Conservation (phyloP, 2,888 invertebrate genomes). For the Sphaerophoria rueppellii region DNA sequence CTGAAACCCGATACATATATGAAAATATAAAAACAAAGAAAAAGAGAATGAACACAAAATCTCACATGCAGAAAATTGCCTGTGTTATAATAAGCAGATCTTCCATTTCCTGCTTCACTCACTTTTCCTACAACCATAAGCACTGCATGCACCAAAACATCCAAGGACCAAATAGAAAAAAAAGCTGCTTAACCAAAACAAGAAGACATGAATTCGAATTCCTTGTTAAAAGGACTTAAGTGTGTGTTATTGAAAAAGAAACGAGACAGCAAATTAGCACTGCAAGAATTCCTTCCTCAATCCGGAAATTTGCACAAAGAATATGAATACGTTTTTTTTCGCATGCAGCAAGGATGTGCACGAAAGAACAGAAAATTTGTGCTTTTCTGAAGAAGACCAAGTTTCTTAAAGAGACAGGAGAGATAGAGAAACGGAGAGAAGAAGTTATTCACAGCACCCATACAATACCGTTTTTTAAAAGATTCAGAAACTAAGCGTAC, state of each 20-base stretch:
- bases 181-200: conserved; percentile 28
- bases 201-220: conserved; percentile 28
- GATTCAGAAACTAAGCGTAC: conserved; percentile 28
- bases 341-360: conserved; percentile 38
- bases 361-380: conserved; percentile 16
- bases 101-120: conserved; percentile 50
- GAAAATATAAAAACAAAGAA: conserved; percentile 17
- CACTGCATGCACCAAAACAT: conserved; percentile 43
- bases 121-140: not conserved
- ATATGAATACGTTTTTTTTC: conserved; percentile 35
- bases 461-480: conserved; percentile 7
- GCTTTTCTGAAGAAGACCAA: not conserved
- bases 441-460: conserved; percentile 42
- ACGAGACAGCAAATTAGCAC: conserved; percentile 72
- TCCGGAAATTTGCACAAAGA: conserved; percentile 2
- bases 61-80: conserved; percentile 71
- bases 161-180: conserved; percentile 49
- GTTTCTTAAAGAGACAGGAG: not conserved
- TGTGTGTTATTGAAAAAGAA: conserved; percentile 29
- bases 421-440: conserved; percentile 1
- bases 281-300: conserved; percentile 68
- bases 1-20: conserved; percentile 40
- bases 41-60: conserved; percentile 55
- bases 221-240: conserved; percentile 61
- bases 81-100: conserved; percentile 36